Evolutionary conservation across 2,797 vertebrate genomes (phyloP), one percentile per base, ranked within the genome.

Genomic region (Gallinago solitaria): DNA sequence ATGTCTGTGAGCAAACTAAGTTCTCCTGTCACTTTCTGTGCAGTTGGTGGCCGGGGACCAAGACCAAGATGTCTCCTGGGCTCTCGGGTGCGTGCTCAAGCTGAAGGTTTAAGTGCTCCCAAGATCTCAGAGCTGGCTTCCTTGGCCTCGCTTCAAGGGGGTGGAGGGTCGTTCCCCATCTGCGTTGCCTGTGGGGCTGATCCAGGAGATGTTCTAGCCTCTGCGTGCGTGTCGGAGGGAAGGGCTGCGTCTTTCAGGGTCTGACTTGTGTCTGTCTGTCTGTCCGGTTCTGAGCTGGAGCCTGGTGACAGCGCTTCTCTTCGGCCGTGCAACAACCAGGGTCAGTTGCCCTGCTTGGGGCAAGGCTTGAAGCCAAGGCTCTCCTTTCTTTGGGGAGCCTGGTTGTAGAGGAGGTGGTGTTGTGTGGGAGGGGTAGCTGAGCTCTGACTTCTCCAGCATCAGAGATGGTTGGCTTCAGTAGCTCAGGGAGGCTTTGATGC

Each of bases 11-110:
- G 39, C 39, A 39, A 39, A 39, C 39, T 39, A 39, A 39, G 39
- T 39, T 39, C 37, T 88, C 1, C 0, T 69, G 23, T 67, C 16
- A 2, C 0, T 2, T 82, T 28, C n/a, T 32, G 20, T 0, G 1
- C 2, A 17, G 32, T 8, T 16, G 70, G 43, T 0, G 14, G 43
- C 33, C 37, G 19, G 47, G 60, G 54, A 50, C 85, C 33, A 12
- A 3, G n/a, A 48, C 56, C 74, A 74, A 35, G 74, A 24, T 28
- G 18, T 61, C 35, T 77, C 19, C 37, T 16, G 47, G 50, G 20
- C 28, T 54, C 64, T 30, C 0, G 3, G 30, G 17, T 25, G 9
- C 0, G 0, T 57, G 60, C 21, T 77, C 23, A 28, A 48, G 30
- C 50, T 1, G 12, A 61, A 69, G 70, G 27, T 45, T 25, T 30